Percentiles rank a stretch among this genome's conserved stretches.
Evolutionary conservation across 1,140 invertebrate genomes (phyloP).

Genomic region (Spodoptera frugiperda): DNA sequence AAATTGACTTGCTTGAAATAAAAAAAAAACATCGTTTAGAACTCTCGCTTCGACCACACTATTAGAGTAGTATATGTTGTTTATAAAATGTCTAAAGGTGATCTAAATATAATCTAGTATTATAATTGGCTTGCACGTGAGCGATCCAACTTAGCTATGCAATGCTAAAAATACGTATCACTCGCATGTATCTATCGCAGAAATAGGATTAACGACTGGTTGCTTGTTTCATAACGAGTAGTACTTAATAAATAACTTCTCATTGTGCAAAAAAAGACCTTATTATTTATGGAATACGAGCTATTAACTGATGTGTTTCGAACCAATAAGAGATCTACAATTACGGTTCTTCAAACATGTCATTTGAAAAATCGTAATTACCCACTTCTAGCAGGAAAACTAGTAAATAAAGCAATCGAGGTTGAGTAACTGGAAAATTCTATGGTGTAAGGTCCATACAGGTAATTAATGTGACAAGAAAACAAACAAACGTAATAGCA

Average conservation of each 20-base stretch:
- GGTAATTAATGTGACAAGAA: too few species aligned
- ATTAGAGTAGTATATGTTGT: neutral
- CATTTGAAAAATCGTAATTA: neutral
- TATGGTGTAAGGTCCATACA: neutral
- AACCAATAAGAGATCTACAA: neutral
- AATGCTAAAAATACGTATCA: neutral
- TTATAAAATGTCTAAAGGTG: neutral
- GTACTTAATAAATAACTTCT: neutral
- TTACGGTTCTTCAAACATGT: neutral
- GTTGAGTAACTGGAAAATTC: neutral
- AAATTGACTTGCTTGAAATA: too few species aligned
- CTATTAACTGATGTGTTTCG: too few species aligned
- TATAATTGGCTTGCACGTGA: neutral
- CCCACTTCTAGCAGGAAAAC: constrained; percentile 3
- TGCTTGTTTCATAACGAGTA: neutral
- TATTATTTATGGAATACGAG: too few species aligned
- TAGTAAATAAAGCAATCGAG: neutral
- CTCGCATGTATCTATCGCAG: neutral
- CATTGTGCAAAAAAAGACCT: too few species aligned
- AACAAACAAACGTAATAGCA: too few species aligned
- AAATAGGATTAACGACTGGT: constrained; percentile 1
- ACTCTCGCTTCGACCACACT: too few species aligned
- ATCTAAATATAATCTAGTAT: constrained; percentile 3
- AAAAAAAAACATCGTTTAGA: too few species aligned
- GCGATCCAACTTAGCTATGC: constrained; percentile 1